phyloP scores from a whole-genome alignment of 2,113 vertebrate genomes.

The Oreochromis niloticus region DNA sequence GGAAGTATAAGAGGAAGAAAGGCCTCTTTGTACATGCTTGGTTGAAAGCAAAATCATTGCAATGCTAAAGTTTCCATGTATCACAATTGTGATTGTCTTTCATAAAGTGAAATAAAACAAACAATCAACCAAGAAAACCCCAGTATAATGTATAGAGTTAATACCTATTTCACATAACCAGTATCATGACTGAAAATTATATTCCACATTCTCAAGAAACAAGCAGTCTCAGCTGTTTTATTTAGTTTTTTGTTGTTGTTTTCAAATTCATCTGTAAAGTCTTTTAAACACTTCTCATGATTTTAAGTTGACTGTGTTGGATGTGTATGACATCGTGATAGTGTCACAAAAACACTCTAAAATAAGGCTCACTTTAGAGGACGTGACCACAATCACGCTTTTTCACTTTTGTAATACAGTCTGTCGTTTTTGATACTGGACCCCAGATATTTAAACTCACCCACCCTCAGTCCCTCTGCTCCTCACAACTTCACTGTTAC shows the following conservation, averaged over 20 bases:
- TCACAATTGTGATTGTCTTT: not conserved
- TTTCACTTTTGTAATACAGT: not conserved
- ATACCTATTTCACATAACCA: not conserved
- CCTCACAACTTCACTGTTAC: not conserved
- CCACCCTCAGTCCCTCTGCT: not conserved
- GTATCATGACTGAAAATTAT: not conserved
- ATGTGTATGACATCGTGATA: not conserved
- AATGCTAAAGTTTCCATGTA: not conserved
- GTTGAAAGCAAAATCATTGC: not conserved
- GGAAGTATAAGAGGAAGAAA: not conserved
- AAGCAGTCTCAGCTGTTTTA: fast-evolving
- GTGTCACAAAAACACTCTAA: not conserved
- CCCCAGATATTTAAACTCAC: not conserved
- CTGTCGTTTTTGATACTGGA: not conserved
- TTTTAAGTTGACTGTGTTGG: not conserved
- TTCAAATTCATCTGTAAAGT: not conserved
- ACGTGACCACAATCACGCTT: fast-evolving
- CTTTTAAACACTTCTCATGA: not conserved
- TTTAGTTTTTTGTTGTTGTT: not conserved
- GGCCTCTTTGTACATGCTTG: not conserved
- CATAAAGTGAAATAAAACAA: not conserved
- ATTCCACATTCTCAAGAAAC: not conserved
- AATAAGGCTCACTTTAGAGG: not conserved
- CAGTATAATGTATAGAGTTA: not conserved
- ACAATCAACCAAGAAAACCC: not conserved